Conservation (phyloP, 2,888 invertebrate genomes). For the Epirrhoe alternata region DNA sequence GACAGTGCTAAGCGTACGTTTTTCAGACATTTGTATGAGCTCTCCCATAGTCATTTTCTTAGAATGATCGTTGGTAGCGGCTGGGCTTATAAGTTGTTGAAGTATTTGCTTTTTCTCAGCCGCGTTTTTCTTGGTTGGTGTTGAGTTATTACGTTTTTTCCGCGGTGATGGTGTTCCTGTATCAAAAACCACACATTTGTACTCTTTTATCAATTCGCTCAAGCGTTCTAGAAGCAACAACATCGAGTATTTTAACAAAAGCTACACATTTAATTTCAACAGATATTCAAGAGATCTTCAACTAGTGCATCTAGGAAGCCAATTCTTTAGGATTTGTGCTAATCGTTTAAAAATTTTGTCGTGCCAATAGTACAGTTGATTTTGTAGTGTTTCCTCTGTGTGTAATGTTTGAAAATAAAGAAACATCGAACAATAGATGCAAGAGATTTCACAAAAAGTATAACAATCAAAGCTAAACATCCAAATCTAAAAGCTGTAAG, state of each 20-base stretch:
- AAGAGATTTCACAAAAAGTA: conserved; percentile 15
- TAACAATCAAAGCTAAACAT: conserved; percentile 35
- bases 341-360: conserved; percentile 46
- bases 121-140: conserved; percentile 90
- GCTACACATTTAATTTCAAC: conserved; percentile 56
- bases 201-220: conserved; percentile 26
- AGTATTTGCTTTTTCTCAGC: conserved; percentile 92
- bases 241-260: conserved; percentile 66
- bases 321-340: conserved; percentile 72
- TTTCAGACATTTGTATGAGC: conserved; percentile 90
- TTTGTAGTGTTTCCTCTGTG: conserved; percentile 38
- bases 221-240: conserved; percentile 53
- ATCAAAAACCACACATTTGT: conserved; percentile 48
- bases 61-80: conserved; percentile 85
- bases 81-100: conserved; percentile 90
- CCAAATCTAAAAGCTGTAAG: conserved; percentile 37
- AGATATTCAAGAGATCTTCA: conserved; percentile 51
- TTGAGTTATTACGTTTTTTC: conserved; percentile 92
- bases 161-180: conserved; percentile 91
- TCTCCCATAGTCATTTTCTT: conserved; percentile 89
- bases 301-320: conserved; percentile 74
- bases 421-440: conserved; percentile 8
- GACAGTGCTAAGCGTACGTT: conserved; percentile 76
- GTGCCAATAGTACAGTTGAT: conserved; percentile 52
- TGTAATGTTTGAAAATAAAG: conserved; percentile 31